These are phyloP conservation scores for Thalassoma bifasciatum DNA, from an alignment of 2,113 vertebrate genomes.

Conservation along the genomic window DNA sequence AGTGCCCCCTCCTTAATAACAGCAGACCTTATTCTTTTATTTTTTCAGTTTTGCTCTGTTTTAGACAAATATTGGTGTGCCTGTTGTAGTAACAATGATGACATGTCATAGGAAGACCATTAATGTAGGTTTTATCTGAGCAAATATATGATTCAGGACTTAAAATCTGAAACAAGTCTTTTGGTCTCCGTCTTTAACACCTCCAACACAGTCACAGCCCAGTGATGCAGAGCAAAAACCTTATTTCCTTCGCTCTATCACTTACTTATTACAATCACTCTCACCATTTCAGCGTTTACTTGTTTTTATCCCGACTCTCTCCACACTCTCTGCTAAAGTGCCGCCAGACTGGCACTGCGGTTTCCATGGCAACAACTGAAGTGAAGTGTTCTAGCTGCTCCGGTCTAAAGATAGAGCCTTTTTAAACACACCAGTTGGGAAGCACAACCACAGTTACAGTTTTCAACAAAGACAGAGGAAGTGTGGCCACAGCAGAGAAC, in stretches of 20 bases:
- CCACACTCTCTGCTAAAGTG: constrained; percentile 26
- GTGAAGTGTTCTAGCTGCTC: constrained; percentile 58
- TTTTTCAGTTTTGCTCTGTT: too few species aligned
- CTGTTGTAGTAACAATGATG: too few species aligned
- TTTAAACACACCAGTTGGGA: constrained; percentile 48
- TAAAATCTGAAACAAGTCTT: too few species aligned
- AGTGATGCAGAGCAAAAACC: neutral
- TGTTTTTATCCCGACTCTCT: constrained; percentile 10
- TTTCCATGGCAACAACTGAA: constrained; percentile 80
- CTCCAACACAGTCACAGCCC: neutral
- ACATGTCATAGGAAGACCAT: too few species aligned
- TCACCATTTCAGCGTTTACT: constrained; percentile 11
- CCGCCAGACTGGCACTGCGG: constrained; percentile 53
- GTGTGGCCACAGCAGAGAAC: neutral
- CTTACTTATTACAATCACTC: constrained; percentile 1
- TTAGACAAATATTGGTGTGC: too few species aligned
- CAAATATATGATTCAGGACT: neutral
- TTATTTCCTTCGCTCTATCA: neutral
- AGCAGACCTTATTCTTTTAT: too few species aligned
- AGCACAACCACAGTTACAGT: constrained; percentile 20
- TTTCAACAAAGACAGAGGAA: constrained; percentile 13
- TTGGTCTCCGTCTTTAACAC: neutral
- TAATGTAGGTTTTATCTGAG: neutral
- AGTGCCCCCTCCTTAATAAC: too few species aligned
- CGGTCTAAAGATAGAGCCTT: constrained; percentile 77